Evolutionary conservation across 2,888 invertebrate genomes (phyloP).

Genomic region (Hypsopygia costalis): DNA sequence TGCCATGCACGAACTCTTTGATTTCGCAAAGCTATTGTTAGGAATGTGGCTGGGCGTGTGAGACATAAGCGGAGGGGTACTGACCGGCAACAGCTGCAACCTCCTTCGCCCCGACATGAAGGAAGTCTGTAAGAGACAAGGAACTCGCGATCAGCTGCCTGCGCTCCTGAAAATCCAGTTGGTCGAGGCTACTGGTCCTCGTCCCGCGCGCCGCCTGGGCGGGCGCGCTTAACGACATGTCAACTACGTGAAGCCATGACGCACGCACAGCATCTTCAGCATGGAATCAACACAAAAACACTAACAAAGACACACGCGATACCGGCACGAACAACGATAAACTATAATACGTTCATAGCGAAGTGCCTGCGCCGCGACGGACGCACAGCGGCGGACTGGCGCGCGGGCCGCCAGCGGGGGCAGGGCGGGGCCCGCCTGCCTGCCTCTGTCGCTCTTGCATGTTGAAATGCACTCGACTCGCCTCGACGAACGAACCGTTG

Average conservation of each 20-base stretch:
- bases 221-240: conserved; percentile 78
- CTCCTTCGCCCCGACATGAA: conserved; percentile 85
- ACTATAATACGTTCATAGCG: conserved; percentile 41
- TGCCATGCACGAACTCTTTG: conserved; percentile 42
- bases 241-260: conserved; percentile 73
- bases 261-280: conserved; percentile 50
- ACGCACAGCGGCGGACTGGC: conserved; percentile 75
- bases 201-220: conserved; percentile 76
- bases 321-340: conserved; percentile 44
- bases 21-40: conserved; percentile 68
- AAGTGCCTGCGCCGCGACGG: conserved; percentile 69
- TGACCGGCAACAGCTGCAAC: conserved; percentile 76
- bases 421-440: conserved; percentile 66
- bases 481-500: conserved; percentile 44
- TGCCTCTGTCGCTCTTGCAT: conserved; percentile 61
- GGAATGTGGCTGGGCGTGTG: conserved; percentile 46
- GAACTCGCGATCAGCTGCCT: conserved; percentile 94
- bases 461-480: conserved; percentile 66
- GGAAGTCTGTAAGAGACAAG: conserved; percentile 91
- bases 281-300: conserved; percentile 53
- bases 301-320: conserved; percentile 65
- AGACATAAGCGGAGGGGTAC: conserved; percentile 44
- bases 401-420: conserved; percentile 46
- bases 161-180: conserved; percentile 95
- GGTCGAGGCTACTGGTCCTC: conserved; percentile 91